Evolutionary conservation across 2,113 vertebrate genomes (phyloP), one percentile per base, ranked within the genome.

Genomic region (Ctenodactylus gundi): DNA sequence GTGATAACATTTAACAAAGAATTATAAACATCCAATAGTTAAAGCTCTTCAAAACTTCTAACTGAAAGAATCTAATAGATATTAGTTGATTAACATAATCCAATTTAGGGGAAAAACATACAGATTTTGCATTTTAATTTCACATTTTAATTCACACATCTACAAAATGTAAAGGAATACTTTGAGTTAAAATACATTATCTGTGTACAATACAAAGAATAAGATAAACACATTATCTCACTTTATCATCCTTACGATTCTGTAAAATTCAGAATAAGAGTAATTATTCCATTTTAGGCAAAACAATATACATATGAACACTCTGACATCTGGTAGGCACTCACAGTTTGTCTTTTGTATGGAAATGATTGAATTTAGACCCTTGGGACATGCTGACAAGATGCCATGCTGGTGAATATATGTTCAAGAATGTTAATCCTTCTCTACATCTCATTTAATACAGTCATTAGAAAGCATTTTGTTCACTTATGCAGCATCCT

Each of bases 91-190:
- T 53, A 58, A 84, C 34, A 31, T 53, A 72, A 91, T 73, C 39
- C 41, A 57, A 67, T 36, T 84, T 41, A 91, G 76, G 34, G 57
- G 12, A 12, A 91, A 91, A 89, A 81, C 49, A 81, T 3, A 55
- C 1, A 62, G 25, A 20, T 70, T 82, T 49, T n/a, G n/a, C n/a
- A n/a, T n/a, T n/a, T 41, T 93, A 86, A 88, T 73, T 93, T 31
- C 36, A 72, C 12, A 39, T 34, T 88, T 49, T 77, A 73, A 70
- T 85, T 65, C 82, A 36, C 82, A 36, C 58, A 78, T 46, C 67
- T 83, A 95, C 83, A 72, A n/a, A n/a, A n/a, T n/a, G n/a, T 78
- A 95, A 80, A 89, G 25, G 36, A 84, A 83, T 84, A 92, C 27
- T 87, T 20, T 15, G 36, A 84, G 83, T 76, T 73, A 77, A 78